Base-by-base conservation (phyloP, 2,888 invertebrate species). In the Lamellibrachia satsuma region DNA sequence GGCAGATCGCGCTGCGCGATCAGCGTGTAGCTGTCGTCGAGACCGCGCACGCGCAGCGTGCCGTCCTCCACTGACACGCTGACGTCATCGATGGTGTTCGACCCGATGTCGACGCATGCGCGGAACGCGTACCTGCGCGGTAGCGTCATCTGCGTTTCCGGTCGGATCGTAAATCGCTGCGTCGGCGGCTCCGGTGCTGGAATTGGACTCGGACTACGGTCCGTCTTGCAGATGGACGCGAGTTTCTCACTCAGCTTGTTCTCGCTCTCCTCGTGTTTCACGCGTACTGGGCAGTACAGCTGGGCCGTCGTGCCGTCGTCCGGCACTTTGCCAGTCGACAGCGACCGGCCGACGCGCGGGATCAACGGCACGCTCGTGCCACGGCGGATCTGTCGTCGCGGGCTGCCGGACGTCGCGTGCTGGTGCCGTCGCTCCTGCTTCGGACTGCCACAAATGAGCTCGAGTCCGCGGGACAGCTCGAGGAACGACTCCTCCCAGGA, bases 381-480 rank as follows among this genome's bases (percentile, higher is more conserved):
- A 22, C 39, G 92, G n/a, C 22, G 92, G 57, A 11, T 52, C 75
- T 52, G 91, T 27, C 27, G 92, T 27, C 52, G 52, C n/a, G 60
- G 91, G 15, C 75, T 52, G 91, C 15, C 27, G 90, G 52, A 11
- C 75, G 92, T 51, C 90, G 60, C 22, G 15, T 27, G 51, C 39
- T 75, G 22, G 90, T 92, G 52, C n/a, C 51, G 90, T 6, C n/a
- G 55, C 52, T 90, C 27, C 91, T 55, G 27, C 15, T 27, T 92
- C 11, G 93, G 93, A 90, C 93, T 93, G 92, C 93, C 90, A 92
- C 93, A 93, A 92, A 93, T 93, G 52, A 92, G 90, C 75, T 93
- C 92, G 9, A 93, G 52, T 8, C 92, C 92, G 11, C 92, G 90
- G 39, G 93, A 93, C 60, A 93, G 91, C 52, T 90, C 60, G 52